Evolutionary conservation across 2,797 vertebrate species (phyloP).

Genomic region (Podarcis lilfordi): DNA sequence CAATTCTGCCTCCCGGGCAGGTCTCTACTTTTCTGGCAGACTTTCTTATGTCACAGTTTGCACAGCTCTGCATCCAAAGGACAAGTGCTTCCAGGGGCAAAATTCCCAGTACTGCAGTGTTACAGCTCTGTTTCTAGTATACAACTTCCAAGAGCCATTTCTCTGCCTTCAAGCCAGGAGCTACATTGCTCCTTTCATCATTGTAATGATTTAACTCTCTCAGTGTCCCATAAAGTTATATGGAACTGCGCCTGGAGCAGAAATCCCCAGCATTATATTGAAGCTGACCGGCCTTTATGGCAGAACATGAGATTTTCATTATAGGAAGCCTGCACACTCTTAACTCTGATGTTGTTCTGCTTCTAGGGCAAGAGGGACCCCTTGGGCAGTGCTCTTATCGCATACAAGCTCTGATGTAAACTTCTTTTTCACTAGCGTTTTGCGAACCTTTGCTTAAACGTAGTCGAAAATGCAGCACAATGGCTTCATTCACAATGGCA

Average conservation of each 20-base stretch:
- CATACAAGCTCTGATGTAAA: not conserved
- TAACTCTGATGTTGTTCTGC: not conserved
- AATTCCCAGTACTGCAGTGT: slow-evolving; percentile 27
- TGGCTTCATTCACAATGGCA: slow-evolving; percentile 20
- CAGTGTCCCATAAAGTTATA: not conserved
- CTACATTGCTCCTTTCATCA: slow-evolving; percentile 17
- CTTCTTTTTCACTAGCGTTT: slow-evolving; percentile 13
- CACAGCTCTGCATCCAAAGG: slow-evolving; percentile 36
- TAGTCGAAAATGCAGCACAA: slow-evolving; percentile 10
- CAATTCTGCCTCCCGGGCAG: slow-evolving; percentile 38
- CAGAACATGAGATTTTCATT: accelerated
- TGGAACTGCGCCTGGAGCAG: not conserved
- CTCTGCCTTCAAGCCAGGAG: slow-evolving; percentile 11
- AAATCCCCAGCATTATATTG: not conserved
- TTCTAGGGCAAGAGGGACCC: slow-evolving; percentile 21
- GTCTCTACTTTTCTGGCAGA: slow-evolving; percentile 33
- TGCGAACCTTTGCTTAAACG: slow-evolving; percentile 5
- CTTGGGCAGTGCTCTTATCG: slow-evolving; percentile 26
- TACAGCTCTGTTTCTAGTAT: not conserved
- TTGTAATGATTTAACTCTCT: slow-evolving; percentile 36
- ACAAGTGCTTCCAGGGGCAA: slow-evolving; percentile 23
- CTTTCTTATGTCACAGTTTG: slow-evolving; percentile 35
- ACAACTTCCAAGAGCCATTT: not conserved
- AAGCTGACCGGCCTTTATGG: not conserved
- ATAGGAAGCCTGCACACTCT: not conserved